These are phyloP conservation scores for Drosophila austrosaltans DNA, from an alignment of 2,888 invertebrate genomes.

Conservation along the genomic window DNA sequence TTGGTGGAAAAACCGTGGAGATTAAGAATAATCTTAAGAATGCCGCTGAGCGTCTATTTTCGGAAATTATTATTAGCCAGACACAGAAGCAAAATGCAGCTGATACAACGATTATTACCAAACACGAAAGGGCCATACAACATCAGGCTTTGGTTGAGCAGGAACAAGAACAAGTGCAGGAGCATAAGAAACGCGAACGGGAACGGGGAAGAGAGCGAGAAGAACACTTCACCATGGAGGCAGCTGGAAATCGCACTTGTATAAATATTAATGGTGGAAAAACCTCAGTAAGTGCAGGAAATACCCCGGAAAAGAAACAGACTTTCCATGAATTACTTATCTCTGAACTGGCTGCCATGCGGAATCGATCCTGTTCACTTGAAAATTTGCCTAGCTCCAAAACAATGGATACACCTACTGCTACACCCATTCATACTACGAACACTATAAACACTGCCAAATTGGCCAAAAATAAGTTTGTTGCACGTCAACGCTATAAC, in stretches of 20 bases:
- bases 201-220: constrained; percentile 31
- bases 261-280: constrained; percentile 72
- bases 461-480: constrained; percentile 48
- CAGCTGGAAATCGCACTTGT: constrained; percentile 75
- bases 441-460: constrained; percentile 1
- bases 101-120: constrained; percentile 76
- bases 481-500: constrained; percentile 68
- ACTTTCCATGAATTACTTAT: constrained; percentile 88
- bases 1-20: constrained; percentile 80
- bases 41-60: constrained; percentile 83
- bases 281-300: constrained; percentile 69
- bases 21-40: constrained; percentile 83
- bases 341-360: constrained; percentile 88
- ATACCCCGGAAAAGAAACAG: constrained; percentile 81
- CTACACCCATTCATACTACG: neutral
- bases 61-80: constrained; percentile 82
- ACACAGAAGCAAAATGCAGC: constrained; percentile 67
- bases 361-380: constrained; percentile 81
- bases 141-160: constrained; percentile 72
- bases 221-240: constrained; percentile 60
- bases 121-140: constrained; percentile 79
- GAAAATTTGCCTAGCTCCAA: constrained; percentile 72
- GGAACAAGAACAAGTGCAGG: constrained; percentile 45
- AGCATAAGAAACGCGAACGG: constrained; percentile 26
- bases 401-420: constrained; percentile 34